Conservation (phyloP, 2,888 invertebrate genomes). For the Sinodicranocentrus sp. region DNA sequence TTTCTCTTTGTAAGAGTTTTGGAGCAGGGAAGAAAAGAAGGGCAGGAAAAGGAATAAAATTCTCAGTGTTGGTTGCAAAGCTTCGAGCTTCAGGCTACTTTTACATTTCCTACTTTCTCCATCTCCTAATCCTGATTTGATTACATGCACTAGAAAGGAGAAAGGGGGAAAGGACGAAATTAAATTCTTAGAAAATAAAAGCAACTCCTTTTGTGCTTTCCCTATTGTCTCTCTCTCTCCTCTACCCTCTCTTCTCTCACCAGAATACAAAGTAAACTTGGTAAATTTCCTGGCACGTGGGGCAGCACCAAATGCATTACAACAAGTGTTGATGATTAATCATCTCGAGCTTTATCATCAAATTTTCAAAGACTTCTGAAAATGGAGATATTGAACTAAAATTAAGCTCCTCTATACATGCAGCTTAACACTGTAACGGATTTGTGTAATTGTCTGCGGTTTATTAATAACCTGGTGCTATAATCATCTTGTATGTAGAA, state of each 20-base stretch:
- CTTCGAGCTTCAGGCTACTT: conserved; percentile 36
- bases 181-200: conserved; percentile 66
- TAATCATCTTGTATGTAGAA: too few species aligned
- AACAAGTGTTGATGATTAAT: too few species aligned
- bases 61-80: background rate
- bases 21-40: background rate
- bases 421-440: too few species aligned
- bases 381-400: too few species aligned
- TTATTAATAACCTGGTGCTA: too few species aligned
- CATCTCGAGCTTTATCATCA: too few species aligned
- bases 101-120: conserved; percentile 19
- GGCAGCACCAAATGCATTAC: too few species aligned
- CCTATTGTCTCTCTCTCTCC: background rate
- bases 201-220: conserved; percentile 39
- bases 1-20: background rate
- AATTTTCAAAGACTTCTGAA: too few species aligned
- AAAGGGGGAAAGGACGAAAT: conserved; percentile 42
- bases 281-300: too few species aligned
- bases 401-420: too few species aligned
- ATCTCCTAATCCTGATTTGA: conserved; percentile 63
- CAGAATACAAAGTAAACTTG: background rate
- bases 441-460: too few species aligned
- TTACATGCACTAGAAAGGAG: conserved; percentile 45
- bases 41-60: background rate
- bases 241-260: too few species aligned